Evolutionary conservation across 2,888 invertebrate species (phyloP).

Genomic region (Trachelus iudaicus): DNA sequence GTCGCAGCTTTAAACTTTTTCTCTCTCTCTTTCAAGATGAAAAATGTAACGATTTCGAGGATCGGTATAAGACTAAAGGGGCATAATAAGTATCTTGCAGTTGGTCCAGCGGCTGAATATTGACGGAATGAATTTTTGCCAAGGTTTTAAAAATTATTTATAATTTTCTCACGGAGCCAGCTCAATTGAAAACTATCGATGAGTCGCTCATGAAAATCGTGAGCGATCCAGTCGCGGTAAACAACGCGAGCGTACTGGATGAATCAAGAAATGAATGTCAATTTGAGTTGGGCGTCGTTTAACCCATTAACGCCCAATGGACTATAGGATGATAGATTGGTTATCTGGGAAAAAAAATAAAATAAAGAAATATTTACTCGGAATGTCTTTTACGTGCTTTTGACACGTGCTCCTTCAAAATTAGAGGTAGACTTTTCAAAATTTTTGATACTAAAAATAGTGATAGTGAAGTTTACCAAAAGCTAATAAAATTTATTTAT

Average conservation of each 20-base stretch:
- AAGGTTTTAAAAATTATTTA: not conserved
- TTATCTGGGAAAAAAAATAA: too few species aligned
- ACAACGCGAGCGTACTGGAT: constrained; percentile 37
- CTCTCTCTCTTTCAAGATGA: not conserved
- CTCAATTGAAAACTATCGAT: not conserved
- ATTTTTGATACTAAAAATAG: too few species aligned
- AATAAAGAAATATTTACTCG: too few species aligned
- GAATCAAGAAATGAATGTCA: constrained; percentile 43
- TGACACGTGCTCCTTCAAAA: too few species aligned
- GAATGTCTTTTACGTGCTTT: too few species aligned
- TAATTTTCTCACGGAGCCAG: not conserved
- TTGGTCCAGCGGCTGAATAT: not conserved
- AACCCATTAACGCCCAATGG: not conserved
- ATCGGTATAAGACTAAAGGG: not conserved
- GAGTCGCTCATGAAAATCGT: not conserved
- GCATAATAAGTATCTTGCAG: not conserved
- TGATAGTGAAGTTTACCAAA: too few species aligned
- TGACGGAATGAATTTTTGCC: not conserved
- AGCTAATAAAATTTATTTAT: too few species aligned
- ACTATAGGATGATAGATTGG: too few species aligned
- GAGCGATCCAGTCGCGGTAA: constrained; percentile 13
- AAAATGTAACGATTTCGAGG: not conserved
- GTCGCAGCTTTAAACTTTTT: too few species aligned
- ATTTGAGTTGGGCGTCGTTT: constrained; percentile 38
- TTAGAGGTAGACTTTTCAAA: too few species aligned